Percentiles rank a stretch among this genome's conserved stretches.
Evolutionary conservation across 1,140 invertebrate species (phyloP).

Genomic region (Drosophila eugracilis): DNA sequence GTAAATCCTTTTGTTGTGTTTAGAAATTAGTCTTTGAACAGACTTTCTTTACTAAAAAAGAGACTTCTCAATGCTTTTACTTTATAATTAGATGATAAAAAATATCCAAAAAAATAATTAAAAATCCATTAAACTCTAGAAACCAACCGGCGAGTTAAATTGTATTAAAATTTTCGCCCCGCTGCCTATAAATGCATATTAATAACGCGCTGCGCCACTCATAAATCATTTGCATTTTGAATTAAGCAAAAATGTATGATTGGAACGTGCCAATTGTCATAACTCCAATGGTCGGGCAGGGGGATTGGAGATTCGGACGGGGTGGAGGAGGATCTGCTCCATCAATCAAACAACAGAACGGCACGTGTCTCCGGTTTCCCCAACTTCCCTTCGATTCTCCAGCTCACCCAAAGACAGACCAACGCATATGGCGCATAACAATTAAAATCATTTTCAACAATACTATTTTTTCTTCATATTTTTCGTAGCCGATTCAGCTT

Average conservation of each 20-base stretch:
- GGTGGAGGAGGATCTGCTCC: slow-evolving; percentile 37
- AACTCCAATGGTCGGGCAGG: slow-evolving; percentile 27
- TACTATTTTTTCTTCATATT: slow-evolving; percentile 36
- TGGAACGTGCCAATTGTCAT: slow-evolving; percentile 67
- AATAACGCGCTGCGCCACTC: slow-evolving; percentile 44
- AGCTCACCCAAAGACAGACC: neutral
- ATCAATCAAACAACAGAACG: slow-evolving; percentile 54
- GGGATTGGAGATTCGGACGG: slow-evolving; percentile 8
- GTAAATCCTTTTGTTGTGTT: too few species aligned
- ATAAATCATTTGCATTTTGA: slow-evolving; percentile 57
- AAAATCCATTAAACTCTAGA: neutral
- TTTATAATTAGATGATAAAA: neutral
- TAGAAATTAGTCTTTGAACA: too few species aligned
- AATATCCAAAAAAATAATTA: slow-evolving; percentile 2
- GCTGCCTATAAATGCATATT: slow-evolving; percentile 38
- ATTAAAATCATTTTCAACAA: slow-evolving; percentile 63
- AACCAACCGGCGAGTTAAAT: neutral
- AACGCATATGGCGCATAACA: slow-evolving; percentile 60
- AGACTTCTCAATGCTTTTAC: neutral
- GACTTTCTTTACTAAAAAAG: too few species aligned
- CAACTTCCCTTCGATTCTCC: neutral
- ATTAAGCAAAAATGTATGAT: slow-evolving; percentile 49
- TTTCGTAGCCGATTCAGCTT: slow-evolving; percentile 24
- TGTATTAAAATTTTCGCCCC: neutral
- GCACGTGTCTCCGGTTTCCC: slow-evolving; percentile 38